Conservation (phyloP, 2,113 vertebrate genomes). For the Thamnaconus septentrionalis region DNA sequence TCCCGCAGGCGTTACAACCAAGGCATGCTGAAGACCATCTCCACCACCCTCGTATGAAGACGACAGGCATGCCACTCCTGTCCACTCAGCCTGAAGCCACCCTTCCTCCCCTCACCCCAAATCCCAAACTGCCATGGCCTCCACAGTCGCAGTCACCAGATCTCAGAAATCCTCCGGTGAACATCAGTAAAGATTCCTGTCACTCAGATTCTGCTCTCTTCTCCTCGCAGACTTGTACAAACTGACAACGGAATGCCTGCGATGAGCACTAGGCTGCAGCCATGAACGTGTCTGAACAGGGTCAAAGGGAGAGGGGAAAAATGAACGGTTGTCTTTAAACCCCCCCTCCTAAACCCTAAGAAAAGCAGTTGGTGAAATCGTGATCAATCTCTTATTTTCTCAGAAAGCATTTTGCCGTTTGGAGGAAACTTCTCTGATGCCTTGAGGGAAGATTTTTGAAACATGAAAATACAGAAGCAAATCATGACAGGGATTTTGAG, state of each 20-base stretch:
- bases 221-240: slow-evolving; percentile 29
- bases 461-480: not conserved
- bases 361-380: no score
- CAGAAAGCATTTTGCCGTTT: not conserved
- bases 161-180: not conserved
- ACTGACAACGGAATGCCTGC: slow-evolving; percentile 45
- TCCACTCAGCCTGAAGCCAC: no score
- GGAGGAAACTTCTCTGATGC: not conserved
- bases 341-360: no score
- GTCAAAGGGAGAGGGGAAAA: not conserved
- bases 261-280: not conserved
- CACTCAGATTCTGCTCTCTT: not conserved
- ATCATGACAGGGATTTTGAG: not conserved
- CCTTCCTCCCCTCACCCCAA: no score
- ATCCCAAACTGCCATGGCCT: no score
- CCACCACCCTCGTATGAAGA: no score
- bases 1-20: no score
- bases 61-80: no score
- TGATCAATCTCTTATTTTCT: no score
- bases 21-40: no score
- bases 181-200: not conserved
- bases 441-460: not conserved
- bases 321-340: no score
- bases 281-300: slow-evolving; percentile 6
- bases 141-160: no score